phyloP scores from a whole-genome alignment of 2,888 invertebrate genomes.

The Tipula vernalis region DNA sequence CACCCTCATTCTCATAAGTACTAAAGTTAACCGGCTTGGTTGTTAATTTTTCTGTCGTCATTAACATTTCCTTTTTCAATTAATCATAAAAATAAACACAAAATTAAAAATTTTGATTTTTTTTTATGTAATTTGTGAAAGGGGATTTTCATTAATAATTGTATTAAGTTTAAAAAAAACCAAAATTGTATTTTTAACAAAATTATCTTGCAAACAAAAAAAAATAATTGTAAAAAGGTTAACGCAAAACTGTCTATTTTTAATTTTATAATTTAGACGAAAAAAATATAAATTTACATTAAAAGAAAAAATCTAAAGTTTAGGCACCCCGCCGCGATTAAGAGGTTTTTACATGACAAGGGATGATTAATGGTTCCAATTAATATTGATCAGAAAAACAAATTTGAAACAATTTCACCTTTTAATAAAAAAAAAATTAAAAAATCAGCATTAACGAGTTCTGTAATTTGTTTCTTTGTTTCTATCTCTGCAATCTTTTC shows the following conservation, averaged over 20 bases:
- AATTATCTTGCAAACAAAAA: neutral
- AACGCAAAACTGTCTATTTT: neutral
- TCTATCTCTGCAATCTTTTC: no score
- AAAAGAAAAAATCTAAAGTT: neutral
- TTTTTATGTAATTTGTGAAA: neutral
- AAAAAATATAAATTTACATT: neutral
- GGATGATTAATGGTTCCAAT: no score
- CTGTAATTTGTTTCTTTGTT: no score
- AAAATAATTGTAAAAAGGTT: neutral
- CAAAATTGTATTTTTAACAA: neutral
- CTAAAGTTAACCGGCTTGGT: neutral
- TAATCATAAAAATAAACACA: neutral
- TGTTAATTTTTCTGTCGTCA: neutral
- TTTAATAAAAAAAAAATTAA: no score
- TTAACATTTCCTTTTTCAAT: neutral
- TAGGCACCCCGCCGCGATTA: neutral
- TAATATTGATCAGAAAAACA: no score
- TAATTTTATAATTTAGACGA: neutral
- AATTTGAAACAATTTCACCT: no score
- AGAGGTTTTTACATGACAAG: no score
- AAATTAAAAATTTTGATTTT: neutral
- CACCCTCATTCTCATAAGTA: neutral
- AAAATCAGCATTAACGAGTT: no score
- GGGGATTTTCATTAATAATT: neutral
- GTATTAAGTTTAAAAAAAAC: neutral